These are phyloP conservation scores for Phengaris alcon DNA, from an alignment of 2,888 invertebrate genomes.

Conservation along the genomic window DNA sequence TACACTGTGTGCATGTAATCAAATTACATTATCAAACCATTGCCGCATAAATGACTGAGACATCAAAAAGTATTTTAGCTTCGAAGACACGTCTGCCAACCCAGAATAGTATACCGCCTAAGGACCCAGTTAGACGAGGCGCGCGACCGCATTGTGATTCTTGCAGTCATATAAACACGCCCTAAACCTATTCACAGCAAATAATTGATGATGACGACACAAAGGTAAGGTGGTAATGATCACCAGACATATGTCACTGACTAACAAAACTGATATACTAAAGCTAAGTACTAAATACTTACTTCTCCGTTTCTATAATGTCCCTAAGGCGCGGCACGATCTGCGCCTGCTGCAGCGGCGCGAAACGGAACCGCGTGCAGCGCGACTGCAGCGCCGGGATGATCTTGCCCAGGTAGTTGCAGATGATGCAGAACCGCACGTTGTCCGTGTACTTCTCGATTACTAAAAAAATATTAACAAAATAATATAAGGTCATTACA, in stretches of 20 bases:
- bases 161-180: too few relatives aligned
- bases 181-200: neutral
- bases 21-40: too few relatives aligned
- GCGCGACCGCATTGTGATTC: too few relatives aligned
- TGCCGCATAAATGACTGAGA: too few relatives aligned
- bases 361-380: constrained; percentile 97
- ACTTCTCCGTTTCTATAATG: constrained; percentile 91
- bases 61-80: too few relatives aligned
- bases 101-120: too few relatives aligned
- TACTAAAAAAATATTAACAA: constrained; percentile 77
- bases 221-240: neutral
- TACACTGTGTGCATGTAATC: too few relatives aligned
- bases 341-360: constrained; percentile 90
- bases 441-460: constrained; percentile 99
- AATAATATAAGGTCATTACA: neutral
- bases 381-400: constrained; percentile 99
- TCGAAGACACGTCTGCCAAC: too few relatives aligned
- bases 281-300: constrained; percentile 45
- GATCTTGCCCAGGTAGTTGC: constrained; percentile 98
- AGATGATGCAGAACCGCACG: constrained; percentile 98
- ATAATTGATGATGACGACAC: neutral
- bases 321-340: constrained; percentile 93
- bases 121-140: too few relatives aligned
- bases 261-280: too few relatives aligned
- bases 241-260: too few relatives aligned